Evolutionary conservation across 2,113 vertebrate species (phyloP), one percentile per base, ranked within the genome.

Genomic region (Microcebus lehilahytsara): DNA sequence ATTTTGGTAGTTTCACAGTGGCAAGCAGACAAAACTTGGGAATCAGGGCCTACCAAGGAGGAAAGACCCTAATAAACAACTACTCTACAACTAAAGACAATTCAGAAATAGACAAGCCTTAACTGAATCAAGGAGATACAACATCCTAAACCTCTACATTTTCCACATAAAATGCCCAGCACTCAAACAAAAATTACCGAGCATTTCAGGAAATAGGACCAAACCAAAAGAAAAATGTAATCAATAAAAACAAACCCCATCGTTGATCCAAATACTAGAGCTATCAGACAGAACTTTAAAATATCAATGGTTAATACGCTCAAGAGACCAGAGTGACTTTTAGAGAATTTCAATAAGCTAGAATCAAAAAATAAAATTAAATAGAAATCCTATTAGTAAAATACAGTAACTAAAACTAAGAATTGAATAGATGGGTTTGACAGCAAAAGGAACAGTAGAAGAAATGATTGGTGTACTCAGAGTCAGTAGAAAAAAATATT

Each of bases 111-210:
- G 30, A 80, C 0, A 20, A 87, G 3, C 67, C 32, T 60, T 53
- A 16, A 56, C n/a, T 78, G 14, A 83, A 79, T 20, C 37, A 13
- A 67, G 81, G 40, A 22, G 66, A 72, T 40, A 42, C 25, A 64
- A 53, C 42, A 92, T 9, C 9, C 6, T 2, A 11, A 74, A 23
- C 30, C 46, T 75, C 56, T 75, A 27, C 1, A n/a, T 64, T 88
- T 74, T 93, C 42, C 34, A 75, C 6, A 22, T 42, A 86, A 89
- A 87, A 95, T 85, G 80, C n/a, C 74, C 27, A 85, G 66, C 64
- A 71, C 51, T 25, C 75, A 95, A 92, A 81, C n/a, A 88, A 85
- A 90, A 94, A 51, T 91, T 37, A 60, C 71, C 51, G 75, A 71
- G 32, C 25, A 87, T 30, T 9, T 27, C 62, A 69, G 56, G 71